Conservation (phyloP, 2,797 vertebrate genomes). For the Melanotaenia pygmaea region DNA sequence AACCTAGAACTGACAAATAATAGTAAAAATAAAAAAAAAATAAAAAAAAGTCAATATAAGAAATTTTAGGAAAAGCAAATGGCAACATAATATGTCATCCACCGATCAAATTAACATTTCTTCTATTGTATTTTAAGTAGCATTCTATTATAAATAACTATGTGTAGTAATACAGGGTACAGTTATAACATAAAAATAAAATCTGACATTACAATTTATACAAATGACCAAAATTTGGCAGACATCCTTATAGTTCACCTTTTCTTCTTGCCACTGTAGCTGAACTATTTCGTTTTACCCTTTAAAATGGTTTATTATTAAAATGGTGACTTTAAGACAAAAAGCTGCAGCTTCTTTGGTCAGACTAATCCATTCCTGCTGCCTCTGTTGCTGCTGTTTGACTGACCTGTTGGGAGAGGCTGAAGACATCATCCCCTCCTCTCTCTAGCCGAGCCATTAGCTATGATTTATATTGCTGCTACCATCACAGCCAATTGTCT, state of each 20-base stretch:
- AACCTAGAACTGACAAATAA: not conserved
- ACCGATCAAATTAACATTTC: not conserved
- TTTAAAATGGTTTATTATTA: not conserved
- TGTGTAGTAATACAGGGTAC: too few relatives aligned
- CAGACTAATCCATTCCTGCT: slow-evolving; percentile 47
- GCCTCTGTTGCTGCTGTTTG: slow-evolving; percentile 32
- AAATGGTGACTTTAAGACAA: slow-evolving; percentile 14
- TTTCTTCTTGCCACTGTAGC: not conserved
- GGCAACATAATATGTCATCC: not conserved
- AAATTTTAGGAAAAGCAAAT: not conserved
- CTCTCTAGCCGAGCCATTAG: slow-evolving; percentile 70
- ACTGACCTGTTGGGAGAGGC: slow-evolving; percentile 63
- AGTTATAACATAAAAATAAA: not conserved
- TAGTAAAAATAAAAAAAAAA: not conserved
- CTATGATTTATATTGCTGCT: slow-evolving; percentile 76
- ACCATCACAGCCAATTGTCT: slow-evolving; percentile 82
- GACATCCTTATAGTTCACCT: not conserved
- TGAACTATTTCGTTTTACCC: not conserved
- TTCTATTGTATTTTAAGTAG: not conserved
- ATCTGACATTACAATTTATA: not conserved
- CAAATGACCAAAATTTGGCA: not conserved
- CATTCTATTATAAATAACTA: not conserved
- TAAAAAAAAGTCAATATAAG: not conserved
- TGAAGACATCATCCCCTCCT: slow-evolving; percentile 38
- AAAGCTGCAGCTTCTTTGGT: slow-evolving; percentile 27